phyloP scores from a whole-genome alignment of 64 coral and sea anemone species.

The Actinia tenebrosa region DNA sequence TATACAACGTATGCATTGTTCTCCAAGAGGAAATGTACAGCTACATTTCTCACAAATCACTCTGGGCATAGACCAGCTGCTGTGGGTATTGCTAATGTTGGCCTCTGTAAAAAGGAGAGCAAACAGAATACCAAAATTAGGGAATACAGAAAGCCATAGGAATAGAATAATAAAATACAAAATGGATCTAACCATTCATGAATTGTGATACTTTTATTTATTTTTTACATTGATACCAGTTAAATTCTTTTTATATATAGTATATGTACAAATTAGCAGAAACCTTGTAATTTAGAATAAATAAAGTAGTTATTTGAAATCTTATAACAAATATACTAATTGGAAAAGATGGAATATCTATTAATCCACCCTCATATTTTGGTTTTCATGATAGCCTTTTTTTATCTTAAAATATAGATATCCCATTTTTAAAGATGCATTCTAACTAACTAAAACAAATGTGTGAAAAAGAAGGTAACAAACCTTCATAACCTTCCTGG shows the following conservation, averaged over 20 bases:
- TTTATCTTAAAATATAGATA: too few species aligned
- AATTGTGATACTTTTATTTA: too few species aligned
- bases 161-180: background rate
- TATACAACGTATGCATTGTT: constrained; percentile 19
- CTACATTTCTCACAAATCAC: constrained; percentile 33
- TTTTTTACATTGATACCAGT: too few species aligned
- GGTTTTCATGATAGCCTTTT: background rate
- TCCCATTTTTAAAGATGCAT: constrained; percentile 7
- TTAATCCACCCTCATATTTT: constrained; percentile 31
- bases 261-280: too few species aligned
- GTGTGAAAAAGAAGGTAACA: constrained; percentile 8
- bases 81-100: constrained; percentile 23
- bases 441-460: too few species aligned
- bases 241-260: too few species aligned
- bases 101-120: constrained; percentile 19
- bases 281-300: too few species aligned
- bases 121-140: constrained; percentile 23
- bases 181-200: background rate
- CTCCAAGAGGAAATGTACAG: constrained; percentile 21
- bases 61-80: background rate
- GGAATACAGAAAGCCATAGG: background rate
- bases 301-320: too few species aligned
- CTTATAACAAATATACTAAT: too few species aligned
- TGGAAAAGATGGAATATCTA: too few species aligned
- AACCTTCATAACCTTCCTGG: constrained; percentile 25